Base-by-base conservation (phyloP, 2,113 vertebrate species). In the Ginglymostoma cirratum region DNA sequence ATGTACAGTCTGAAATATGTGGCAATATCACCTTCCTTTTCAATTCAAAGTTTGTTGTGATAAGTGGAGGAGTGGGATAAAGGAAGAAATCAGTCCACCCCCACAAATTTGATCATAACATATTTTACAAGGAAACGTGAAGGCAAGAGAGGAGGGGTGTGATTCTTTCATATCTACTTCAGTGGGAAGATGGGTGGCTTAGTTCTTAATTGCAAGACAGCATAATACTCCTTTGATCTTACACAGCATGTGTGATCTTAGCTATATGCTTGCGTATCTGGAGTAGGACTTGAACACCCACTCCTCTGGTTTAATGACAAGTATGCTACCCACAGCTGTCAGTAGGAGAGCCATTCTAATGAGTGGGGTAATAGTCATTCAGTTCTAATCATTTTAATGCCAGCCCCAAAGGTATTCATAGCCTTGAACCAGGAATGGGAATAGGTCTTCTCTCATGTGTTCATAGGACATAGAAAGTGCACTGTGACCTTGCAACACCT, bases 401-500 rank as follows among this genome's bases (percentile, higher is more conserved):
- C 86, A 89, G 52, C 1, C 12, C 27, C 87, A 61, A 30, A 90
- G 87, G 61, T 90, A 90, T 90, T 90, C 87, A 89, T 89, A 90
- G 87, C 52, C 87, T 90, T 90, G 87, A 61, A 90, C 87, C 87
- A 90, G 87, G 52, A 61, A 90, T 30, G 87, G 87, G 52, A 90
- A 34, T 90, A 14, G 17, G 52, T 30, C 87, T 15, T 30, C 87
- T 34, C 87, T 10, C 52, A 27, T 55, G 86, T 55, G 48, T 89
- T 89, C 30, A 15, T 52, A 55, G 86, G 48, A 48, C 87, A 90
- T 52, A 65, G 52, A 61, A 34, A 61, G 48, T 90, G 87, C 48
- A 61, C 87, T 4, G 96, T 96, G 96, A 96, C 96, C 96, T 95
- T 65, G 96, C 96, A 96, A 80, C 97, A 97, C 96, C 97, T 98